These are phyloP conservation scores for Acropternis orthonyx DNA, from an alignment of 2,797 vertebrate species.

Conservation along the genomic window DNA sequence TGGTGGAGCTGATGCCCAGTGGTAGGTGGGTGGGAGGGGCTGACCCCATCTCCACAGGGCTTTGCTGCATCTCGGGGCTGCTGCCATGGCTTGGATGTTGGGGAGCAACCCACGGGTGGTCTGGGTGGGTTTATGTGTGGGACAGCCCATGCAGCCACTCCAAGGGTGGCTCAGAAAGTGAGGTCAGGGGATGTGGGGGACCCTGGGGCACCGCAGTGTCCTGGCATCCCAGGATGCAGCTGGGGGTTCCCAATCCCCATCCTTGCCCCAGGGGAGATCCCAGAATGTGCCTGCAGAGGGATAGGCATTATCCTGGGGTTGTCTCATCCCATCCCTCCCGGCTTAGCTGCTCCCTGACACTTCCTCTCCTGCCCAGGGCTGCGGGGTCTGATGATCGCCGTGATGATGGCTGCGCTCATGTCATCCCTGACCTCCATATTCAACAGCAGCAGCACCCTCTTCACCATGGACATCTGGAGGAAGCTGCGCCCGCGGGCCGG, in stretches of 20 bases:
- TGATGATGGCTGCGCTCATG: conserved; percentile 93
- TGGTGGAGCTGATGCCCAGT: conserved; percentile 90
- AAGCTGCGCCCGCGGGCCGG: conserved; percentile 79
- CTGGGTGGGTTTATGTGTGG: accelerated
- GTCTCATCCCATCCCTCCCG: background rate
- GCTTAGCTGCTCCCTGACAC: accelerated
- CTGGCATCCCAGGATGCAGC: accelerated
- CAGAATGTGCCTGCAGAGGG: background rate
- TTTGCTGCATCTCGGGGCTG: background rate
- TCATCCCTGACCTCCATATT: conserved; percentile 92
- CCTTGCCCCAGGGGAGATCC: too few relatives aligned
- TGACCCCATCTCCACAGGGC: accelerated
- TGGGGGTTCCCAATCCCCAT: background rate
- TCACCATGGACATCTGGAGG: conserved; percentile 94
- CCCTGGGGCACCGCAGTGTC: background rate
- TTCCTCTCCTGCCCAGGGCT: conserved; percentile 77
- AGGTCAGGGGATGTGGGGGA: background rate
- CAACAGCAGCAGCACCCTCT: conserved; percentile 91
- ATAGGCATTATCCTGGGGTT: background rate
- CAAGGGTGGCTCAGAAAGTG: accelerated
- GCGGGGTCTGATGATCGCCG: conserved; percentile 88
- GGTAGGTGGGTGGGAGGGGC: conserved; percentile 71
- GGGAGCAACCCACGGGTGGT: accelerated
- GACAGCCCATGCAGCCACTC: background rate
- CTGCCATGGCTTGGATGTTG: background rate